Conservation (phyloP, 1,140 invertebrate species). For the Mycetomoellerius zeteki region DNA sequence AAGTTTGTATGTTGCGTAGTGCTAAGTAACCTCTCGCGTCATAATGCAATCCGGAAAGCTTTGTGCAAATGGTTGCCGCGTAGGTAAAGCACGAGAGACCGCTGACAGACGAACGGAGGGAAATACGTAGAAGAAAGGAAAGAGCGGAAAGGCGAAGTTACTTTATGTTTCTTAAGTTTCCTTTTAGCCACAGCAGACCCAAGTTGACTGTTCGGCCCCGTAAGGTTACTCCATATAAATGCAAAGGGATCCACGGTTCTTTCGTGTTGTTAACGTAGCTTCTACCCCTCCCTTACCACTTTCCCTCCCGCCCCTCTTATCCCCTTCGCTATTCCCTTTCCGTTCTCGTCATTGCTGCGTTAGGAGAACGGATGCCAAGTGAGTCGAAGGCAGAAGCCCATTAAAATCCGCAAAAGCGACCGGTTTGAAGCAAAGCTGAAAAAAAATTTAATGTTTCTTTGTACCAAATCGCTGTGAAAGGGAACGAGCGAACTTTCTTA, state of each 20-base stretch:
- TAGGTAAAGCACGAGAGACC: slow-evolving; percentile 62
- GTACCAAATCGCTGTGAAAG: slow-evolving; percentile 60
- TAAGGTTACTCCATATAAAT: slow-evolving; percentile 80
- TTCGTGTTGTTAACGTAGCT: slow-evolving; percentile 77
- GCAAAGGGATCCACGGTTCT: slow-evolving; percentile 76
- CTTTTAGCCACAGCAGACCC: slow-evolving; percentile 73
- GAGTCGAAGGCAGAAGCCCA: slow-evolving; percentile 75
- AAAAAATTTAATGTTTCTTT: slow-evolving; percentile 71
- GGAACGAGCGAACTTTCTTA: slow-evolving; percentile 65
- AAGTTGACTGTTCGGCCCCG: slow-evolving; percentile 77
- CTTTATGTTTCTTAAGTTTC: slow-evolving; percentile 81
- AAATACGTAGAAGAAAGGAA: slow-evolving; percentile 67
- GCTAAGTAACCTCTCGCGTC: slow-evolving; percentile 68
- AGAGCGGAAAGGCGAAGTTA: slow-evolving; percentile 78
- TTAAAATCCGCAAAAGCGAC: slow-evolving; percentile 75
- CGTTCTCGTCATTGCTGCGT: slow-evolving; percentile 70
- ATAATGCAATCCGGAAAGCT: slow-evolving; percentile 77
- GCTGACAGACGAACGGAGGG: slow-evolving; percentile 58
- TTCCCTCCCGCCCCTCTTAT: slow-evolving; percentile 34
- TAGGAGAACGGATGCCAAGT: slow-evolving; percentile 71
- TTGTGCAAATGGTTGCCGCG: slow-evolving; percentile 75
- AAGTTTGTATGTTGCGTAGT: slow-evolving; percentile 54
- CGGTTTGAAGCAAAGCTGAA: slow-evolving; percentile 47
- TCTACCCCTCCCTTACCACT: slow-evolving; percentile 14
- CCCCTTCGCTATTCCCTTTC: slow-evolving; percentile 11